Evolutionary conservation across 2,797 vertebrate species (phyloP), one percentile per base, ranked within the genome.

Genomic region (Cossypha polioptera): DNA sequence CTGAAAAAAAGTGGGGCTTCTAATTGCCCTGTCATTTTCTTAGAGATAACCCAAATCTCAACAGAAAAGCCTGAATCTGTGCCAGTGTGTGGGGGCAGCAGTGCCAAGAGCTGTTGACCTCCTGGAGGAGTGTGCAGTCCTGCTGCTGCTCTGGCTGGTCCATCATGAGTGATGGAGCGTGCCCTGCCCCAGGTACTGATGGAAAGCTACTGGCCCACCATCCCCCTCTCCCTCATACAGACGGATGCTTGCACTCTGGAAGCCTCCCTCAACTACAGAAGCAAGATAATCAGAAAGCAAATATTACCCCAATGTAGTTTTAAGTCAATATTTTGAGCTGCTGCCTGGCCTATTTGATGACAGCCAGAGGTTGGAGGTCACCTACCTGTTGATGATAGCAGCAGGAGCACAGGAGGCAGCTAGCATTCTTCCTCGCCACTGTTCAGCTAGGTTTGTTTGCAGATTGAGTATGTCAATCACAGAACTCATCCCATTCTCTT

Each of bases 301-400:
- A 95, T 77, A 89, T 78, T 94, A 33, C 36, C 81, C 65, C 75
- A 55, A 6, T 72, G 75, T 9, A 61, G 59, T 40, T 87, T 80
- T 69, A 92, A 74, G 91, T 96, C 78, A 86, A 88, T 90, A 89
- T 89, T 96, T 94, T 90, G 87, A 92, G 76, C 61, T 89, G 50
- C 57, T 65, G 50, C 53, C 42, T 74, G 86, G 74, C n/a, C 81
- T 91, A 6, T 82, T 90, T 88, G 77, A 71, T 76, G 80, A 79
- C 35, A 86, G 29, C 19, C 48, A 50, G 83, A 95, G 88, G 68
- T 5, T 85, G 45, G 83, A 95, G 90, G 84, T 95, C 90, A 95
- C 95, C 84, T 97, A 94, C 93, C 92, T 97, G 92, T 89, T 18
- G 13, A 54, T 50, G 92, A 54, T 0, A 7, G 81, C 68, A 83